Evolutionary conservation across 2,888 invertebrate genomes (phyloP).

Genomic region (Anticlea derivata): DNA sequence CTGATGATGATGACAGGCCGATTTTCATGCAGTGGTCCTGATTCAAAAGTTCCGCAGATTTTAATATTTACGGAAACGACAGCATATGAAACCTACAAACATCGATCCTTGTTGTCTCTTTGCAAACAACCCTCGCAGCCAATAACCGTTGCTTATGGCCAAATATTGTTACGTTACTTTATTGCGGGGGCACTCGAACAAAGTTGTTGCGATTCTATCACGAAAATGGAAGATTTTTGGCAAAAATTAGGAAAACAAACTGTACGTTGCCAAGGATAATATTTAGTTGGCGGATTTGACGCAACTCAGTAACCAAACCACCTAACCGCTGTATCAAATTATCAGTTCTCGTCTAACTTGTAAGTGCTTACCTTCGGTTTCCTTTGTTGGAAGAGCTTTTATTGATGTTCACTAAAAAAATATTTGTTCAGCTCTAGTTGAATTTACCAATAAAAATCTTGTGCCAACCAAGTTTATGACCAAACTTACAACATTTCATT

Average conservation of each 20-base stretch:
- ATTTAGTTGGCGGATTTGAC: constrained; percentile 14
- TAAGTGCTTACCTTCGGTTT: background rate
- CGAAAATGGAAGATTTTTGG: constrained; percentile 24
- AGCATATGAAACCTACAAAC: constrained; percentile 9
- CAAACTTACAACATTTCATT: no score
- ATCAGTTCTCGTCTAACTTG: background rate
- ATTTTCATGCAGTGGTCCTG: background rate
- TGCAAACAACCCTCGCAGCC: constrained; percentile 43
- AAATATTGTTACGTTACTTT: constrained; percentile 63
- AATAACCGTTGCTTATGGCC: constrained; percentile 52
- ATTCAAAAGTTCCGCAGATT: background rate
- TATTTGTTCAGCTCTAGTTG: background rate
- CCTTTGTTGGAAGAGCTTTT: background rate
- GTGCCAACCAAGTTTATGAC: no score
- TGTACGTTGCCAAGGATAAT: constrained; percentile 23
- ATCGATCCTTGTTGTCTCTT: constrained; percentile 21
- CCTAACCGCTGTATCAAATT: constrained; percentile 9
- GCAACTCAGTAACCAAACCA: no score
- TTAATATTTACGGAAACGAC: constrained; percentile 8
- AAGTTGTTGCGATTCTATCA: constrained; percentile 38
- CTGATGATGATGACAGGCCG: no score
- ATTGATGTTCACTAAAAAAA: background rate
- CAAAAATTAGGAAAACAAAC: constrained; percentile 23
- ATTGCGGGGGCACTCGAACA: constrained; percentile 40
- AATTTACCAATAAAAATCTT: no score